Base-by-base conservation (phyloP, 2,888 invertebrate genomes). In the Drosophila leonis region DNA sequence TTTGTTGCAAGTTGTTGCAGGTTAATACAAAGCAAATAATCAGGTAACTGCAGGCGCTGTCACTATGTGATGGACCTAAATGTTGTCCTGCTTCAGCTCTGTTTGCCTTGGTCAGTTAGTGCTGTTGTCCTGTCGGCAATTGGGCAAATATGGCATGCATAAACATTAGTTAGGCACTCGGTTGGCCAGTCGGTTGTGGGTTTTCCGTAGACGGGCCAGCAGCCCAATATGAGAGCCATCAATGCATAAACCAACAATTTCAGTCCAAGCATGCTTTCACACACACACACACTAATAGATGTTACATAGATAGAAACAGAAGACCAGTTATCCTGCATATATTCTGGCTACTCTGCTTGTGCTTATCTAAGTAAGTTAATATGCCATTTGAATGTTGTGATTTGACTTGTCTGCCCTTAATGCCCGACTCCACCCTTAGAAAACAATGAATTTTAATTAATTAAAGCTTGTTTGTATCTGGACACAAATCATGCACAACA, bases 401-500 rank as follows among this genome's bases (percentile, higher is more conserved):
- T 82, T 78, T 65, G 59, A 56, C 39, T 49, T 55, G 52, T 56
- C 44, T 64, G 37, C 31, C 24, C 27, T 48, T 20, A 18, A 33
- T n/a, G 15, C n/a, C 41, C 44, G 10, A 12, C 54, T 27, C 54
- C 15, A 12, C 27, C 27, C 54, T 6, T 4, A 10, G 2, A 27
- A 46, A 52, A 66, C 83, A 85, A 88, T 90, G 90, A 82, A 84
- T 88, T 90, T 88, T 85, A 84, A 84, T 84, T 84, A 84, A 90
- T 84, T 90, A 78, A 88, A 88, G 74, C 65, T 76, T 79, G 69
- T 76, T 66, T 76, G 67, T 54, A 41, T 55, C 35, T 69, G 41
- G 42, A 54, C 63, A 76, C 71, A 80, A 80, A 63, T 77, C 65
- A 76, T 61, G 51, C 42, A 55, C 46, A 63, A 60, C 68, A 39